Conservation (phyloP, 92 coral and sea anemone genomes). For the Parazoanthus darwini region DNA sequence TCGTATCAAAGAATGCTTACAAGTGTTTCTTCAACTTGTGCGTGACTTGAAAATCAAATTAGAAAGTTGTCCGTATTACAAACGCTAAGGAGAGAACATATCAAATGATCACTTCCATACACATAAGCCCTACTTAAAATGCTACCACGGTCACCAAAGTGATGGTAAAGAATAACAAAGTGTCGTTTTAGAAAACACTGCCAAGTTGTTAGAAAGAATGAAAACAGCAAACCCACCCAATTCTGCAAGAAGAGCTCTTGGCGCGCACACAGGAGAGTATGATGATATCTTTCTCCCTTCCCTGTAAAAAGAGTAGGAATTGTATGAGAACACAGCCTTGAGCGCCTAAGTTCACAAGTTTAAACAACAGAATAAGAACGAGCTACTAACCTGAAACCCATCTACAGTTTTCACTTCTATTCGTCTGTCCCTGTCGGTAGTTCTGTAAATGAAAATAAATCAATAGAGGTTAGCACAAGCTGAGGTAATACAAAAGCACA, state of each 20-base stretch:
- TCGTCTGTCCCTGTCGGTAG: constrained; percentile 26
- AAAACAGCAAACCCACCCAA: constrained; percentile 68
- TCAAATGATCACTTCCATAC: too few species aligned
- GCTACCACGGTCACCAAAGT: too few species aligned
- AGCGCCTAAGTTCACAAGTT: background rate
- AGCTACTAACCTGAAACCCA: constrained; percentile 77
- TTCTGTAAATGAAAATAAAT: background rate
- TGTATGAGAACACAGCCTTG: background rate
- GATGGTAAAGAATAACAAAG: too few species aligned
- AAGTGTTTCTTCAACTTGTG: too few species aligned
- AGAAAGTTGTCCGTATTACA: too few species aligned
- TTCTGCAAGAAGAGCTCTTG: constrained; percentile 47
- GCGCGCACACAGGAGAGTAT: constrained; percentile 95
- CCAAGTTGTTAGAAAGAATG: background rate
- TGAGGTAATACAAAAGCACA: background rate
- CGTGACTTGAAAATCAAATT: too few species aligned
- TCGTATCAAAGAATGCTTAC: too few species aligned
- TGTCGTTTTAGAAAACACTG: too few species aligned
- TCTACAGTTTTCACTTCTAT: constrained; percentile 97
- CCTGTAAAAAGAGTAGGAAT: constrained; percentile 50
- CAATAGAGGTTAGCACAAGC: background rate
- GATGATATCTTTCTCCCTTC: constrained; percentile 90
- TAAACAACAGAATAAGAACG: too few species aligned
- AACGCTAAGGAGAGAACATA: too few species aligned
- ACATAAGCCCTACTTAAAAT: too few species aligned